These are phyloP conservation scores for Stegastes partitus DNA, from an alignment of 2,113 vertebrate genomes.

Conservation along the genomic window DNA sequence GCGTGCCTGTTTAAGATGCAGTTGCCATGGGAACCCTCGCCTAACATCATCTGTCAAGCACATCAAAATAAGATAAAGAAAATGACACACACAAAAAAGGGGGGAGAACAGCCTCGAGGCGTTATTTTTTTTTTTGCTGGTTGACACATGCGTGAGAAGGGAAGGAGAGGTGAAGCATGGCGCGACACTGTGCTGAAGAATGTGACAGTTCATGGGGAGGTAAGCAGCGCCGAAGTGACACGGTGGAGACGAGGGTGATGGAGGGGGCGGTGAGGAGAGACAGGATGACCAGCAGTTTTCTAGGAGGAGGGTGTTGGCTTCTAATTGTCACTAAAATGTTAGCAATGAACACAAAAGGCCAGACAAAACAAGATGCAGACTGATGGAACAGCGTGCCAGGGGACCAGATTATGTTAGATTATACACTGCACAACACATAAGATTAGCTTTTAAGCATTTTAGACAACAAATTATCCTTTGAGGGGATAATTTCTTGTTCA, in stretches of 20 bases:
- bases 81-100: slow-evolving; percentile 13
- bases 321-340: slow-evolving; percentile 5
- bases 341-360: slow-evolving; percentile 17
- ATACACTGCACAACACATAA: background rate
- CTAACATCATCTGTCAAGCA: slow-evolving; percentile 71
- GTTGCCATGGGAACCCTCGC: slow-evolving; percentile 79
- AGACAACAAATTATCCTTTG: background rate
- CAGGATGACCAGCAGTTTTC: slow-evolving; percentile 20
- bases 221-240: slow-evolving; percentile 34
- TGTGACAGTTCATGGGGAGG: slow-evolving; percentile 53
- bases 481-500: background rate
- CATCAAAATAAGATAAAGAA: slow-evolving; percentile 66
- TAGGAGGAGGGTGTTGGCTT: slow-evolving; percentile 6
- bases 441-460: background rate
- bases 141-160: slow-evolving; percentile 33
- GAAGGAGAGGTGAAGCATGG: slow-evolving; percentile 46
- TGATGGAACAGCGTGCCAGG: background rate
- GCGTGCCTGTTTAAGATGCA: slow-evolving; percentile 72
- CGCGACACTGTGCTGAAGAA: slow-evolving; percentile 31
- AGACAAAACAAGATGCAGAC: background rate
- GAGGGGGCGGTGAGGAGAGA: slow-evolving; percentile 2
- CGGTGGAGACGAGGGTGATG: slow-evolving; percentile 7
- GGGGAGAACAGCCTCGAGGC: slow-evolving; percentile 33
- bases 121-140: slow-evolving; percentile 41
- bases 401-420: background rate